Evolutionary conservation across 2,113 vertebrate species (phyloP).

Genomic region (Vidua macroura): DNA sequence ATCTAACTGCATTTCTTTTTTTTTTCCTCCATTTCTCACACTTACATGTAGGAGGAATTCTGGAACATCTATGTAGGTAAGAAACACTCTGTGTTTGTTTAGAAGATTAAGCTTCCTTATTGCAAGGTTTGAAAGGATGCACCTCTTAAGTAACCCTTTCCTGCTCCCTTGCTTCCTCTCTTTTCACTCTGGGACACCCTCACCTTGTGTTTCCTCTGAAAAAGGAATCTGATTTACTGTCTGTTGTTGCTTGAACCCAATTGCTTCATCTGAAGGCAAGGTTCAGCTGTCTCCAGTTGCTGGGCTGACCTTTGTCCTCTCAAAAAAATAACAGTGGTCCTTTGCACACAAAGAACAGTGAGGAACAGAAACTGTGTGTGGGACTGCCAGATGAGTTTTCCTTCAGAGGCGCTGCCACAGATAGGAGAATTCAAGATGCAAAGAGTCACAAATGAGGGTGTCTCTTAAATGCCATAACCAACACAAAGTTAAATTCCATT

Average conservation of each 20-base stretch:
- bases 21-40: slow-evolving; percentile 3
- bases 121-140: neutral
- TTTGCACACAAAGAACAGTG: neutral
- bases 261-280: neutral
- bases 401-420: neutral
- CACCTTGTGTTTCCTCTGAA: neutral
- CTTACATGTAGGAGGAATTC: slow-evolving; percentile 79
- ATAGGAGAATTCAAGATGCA: neutral
- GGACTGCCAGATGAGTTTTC: neutral
- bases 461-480: neutral
- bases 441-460: neutral
- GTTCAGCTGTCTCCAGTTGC: neutral
- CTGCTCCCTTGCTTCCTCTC: neutral
- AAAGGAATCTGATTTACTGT: neutral
- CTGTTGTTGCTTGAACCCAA: neutral
- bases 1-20: slow-evolving; percentile 5
- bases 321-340: neutral
- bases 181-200: neutral
- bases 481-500: neutral
- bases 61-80: slow-evolving; percentile 88
- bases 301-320: neutral
- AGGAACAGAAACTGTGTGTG: neutral
- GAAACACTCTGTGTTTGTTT: neutral
- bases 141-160: neutral
- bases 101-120: neutral